Conservation (phyloP, 2,888 invertebrate genomes). For the Drosophila stalkeri region DNA sequence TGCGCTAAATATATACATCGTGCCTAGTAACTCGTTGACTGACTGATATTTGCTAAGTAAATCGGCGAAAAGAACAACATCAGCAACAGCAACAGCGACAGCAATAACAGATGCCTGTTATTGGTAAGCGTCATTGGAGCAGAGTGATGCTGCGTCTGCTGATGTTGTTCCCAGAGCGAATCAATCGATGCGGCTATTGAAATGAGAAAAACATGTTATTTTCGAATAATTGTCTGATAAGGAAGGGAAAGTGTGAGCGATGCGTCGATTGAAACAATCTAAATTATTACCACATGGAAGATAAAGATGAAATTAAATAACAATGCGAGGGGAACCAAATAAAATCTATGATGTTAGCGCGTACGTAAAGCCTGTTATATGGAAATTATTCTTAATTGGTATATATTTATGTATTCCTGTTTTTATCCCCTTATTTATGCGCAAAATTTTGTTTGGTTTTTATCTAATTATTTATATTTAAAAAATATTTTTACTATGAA, state of each 20-base stretch:
- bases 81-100: not conserved
- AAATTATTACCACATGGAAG: conserved; percentile 22
- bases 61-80: conserved; percentile 39
- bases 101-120: not conserved
- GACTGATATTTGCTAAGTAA: conserved; percentile 34
- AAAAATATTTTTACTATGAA: no score
- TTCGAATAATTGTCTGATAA: conserved; percentile 63
- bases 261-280: conserved; percentile 29
- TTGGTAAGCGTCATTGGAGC: conserved; percentile 53
- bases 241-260: conserved; percentile 60
- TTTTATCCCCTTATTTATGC: no score
- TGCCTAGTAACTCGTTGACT: conserved; percentile 50
- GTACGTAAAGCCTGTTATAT: not conserved
- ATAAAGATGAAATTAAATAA: conserved; percentile 2
- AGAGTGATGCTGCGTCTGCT: conserved; percentile 27
- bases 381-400: not conserved
- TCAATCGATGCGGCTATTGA: conserved; percentile 36
- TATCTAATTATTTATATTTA: no score
- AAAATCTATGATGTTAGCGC: not conserved
- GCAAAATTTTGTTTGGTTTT: not conserved
- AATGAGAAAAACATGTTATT: conserved; percentile 78
- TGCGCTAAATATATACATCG: conserved; percentile 7
- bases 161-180: conserved; percentile 25
- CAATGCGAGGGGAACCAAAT: not conserved
- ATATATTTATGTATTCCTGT: not conserved